Evolutionary conservation across 2,888 invertebrate species (phyloP), one percentile per base, ranked within the genome.

Genomic region (Drymonia ruficornis): DNA sequence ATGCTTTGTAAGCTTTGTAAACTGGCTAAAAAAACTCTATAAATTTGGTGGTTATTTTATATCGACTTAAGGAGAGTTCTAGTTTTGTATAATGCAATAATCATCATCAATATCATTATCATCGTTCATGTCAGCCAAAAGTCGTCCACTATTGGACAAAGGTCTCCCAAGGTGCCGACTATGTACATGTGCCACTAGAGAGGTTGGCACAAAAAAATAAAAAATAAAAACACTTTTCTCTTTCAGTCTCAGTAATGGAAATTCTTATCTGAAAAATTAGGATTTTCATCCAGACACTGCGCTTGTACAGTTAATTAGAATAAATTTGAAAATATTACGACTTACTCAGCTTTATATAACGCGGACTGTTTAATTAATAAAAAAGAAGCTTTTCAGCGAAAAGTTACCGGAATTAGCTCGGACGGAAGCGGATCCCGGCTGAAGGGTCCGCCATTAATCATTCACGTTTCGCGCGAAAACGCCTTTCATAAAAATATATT

Each of bases 401-500:
- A 78, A 80, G 63, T 80, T 83, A 76, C 73, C 74, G 71, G 78
- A 83, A 84, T 85, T 81, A 83, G 82, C 81, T 72, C 62, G 71
- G 71, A 73, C 68, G 73, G 69, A 74, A 78, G 78, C 78, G 80
- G 75, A 83, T 79, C 80, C 69, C 74, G 74, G 75, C 71, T 86
- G 84, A 85, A 86, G 86, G 86, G 84, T 79, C 83, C 75, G 65
- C 76, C 79, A 90, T 91, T 89, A 87, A 91, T 91, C 91, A 91
- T 86, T 81, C 78, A 78, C 76, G 79, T 76, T 83, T 78, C 78
- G 78, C 84, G 81, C 82, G 81, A 83, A 86, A 87, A 86, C 69
- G 82, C 80, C 79, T 87, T 89, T 84, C 84, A 86, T 84, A 84
- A 87, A 86, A 86, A 88, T 86, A 84, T 88, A 88, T 88, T 87